A percentile compares a stretch with the other conserved stretches of the same genome.
phyloP scores from a whole-genome alignment of 2,113 vertebrate genomes.

The Pluvialis apricaria region DNA sequence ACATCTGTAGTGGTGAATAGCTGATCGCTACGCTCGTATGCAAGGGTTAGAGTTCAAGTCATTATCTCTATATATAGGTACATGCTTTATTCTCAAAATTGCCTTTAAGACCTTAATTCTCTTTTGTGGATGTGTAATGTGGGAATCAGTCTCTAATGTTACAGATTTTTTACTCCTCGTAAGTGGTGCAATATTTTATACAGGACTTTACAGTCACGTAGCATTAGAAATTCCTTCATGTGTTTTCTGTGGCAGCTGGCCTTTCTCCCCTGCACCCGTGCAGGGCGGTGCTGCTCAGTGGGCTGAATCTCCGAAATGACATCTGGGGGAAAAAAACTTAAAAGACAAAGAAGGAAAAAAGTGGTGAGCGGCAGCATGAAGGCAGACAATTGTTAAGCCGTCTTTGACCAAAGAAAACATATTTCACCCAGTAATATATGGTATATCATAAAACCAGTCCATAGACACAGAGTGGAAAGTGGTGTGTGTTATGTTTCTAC shows the following conservation, averaged over 20 bases:
- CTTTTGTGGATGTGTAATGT: background rate
- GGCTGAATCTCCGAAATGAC: background rate
- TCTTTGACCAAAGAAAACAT: background rate
- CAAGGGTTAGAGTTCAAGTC: background rate
- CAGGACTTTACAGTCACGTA: background rate
- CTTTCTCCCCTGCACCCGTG: background rate
- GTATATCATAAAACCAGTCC: background rate
- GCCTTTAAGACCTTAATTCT: background rate
- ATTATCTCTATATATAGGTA: background rate
- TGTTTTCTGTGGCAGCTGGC: background rate
- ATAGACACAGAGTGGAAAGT: background rate
- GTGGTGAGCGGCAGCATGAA: background rate
- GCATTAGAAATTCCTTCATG: background rate
- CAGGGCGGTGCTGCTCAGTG: background rate
- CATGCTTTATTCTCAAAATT: background rate
- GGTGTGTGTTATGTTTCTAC: background rate
- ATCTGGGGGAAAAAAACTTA: background rate
- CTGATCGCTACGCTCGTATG: background rate
- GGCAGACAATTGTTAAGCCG: background rate
- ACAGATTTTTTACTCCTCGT: background rate
- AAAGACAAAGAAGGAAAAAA: background rate
- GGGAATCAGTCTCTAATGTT: background rate
- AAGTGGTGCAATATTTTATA: background rate
- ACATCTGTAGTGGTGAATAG: background rate
- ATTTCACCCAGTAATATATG: background rate